phyloP scores from a whole-genome alignment of 2,797 vertebrate genomes.

The Notoglanidium macrostoma region DNA sequence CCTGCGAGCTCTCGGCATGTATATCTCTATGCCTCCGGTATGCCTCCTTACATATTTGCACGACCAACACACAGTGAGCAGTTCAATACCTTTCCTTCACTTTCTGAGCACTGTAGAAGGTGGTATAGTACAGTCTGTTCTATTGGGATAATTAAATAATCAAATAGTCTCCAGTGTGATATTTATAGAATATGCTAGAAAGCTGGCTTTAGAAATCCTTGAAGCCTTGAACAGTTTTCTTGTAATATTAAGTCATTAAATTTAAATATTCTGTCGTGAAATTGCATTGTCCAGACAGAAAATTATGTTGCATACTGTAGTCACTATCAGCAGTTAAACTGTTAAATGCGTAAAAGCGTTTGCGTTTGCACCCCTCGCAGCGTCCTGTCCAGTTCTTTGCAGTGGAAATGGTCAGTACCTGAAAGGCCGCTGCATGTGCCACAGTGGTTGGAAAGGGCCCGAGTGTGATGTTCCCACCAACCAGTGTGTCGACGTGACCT shows the following conservation, averaged over 20 bases:
- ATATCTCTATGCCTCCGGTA: background rate
- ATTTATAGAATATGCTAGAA: background rate
- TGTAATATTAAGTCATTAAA: background rate
- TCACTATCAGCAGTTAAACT: background rate
- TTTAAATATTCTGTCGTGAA: background rate
- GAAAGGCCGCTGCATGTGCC: slow-evolving; percentile 96
- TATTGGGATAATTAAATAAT: background rate
- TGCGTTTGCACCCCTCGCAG: slow-evolving; percentile 64
- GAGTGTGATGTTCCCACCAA: slow-evolving; percentile 95
- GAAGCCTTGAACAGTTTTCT: background rate
- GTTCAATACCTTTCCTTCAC: background rate
- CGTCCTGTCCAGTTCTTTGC: slow-evolving; percentile 95
- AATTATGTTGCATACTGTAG: background rate
- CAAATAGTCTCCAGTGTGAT: background rate
- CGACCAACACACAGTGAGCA: background rate
- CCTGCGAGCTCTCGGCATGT: background rate
- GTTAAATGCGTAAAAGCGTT: background rate
- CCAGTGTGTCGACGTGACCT: slow-evolving; percentile 94
- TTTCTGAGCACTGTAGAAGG: background rate
- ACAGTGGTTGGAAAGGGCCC: slow-evolving; percentile 97
- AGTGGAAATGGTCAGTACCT: slow-evolving; percentile 98
- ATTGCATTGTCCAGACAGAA: background rate
- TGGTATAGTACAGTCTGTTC: background rate
- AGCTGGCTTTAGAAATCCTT: background rate
- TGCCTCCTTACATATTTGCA: background rate